Base-by-base conservation (phyloP, 2,113 vertebrate genomes). In the Osmerus mordax region DNA sequence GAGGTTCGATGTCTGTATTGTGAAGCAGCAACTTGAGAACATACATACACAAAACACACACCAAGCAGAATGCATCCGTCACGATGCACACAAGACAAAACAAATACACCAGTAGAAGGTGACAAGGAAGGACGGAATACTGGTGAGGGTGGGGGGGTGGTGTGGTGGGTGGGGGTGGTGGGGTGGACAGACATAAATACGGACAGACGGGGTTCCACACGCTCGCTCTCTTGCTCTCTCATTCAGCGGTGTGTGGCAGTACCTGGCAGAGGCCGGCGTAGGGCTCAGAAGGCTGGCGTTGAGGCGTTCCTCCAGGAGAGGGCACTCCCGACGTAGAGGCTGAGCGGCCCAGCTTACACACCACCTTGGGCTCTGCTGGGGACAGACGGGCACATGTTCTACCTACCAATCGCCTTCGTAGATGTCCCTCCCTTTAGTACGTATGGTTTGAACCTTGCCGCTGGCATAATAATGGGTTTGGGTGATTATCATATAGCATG, bases 321-420 rank as follows among this genome's bases (percentile, higher is more conserved):
- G 95, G 94, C 85, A 97, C 96, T 81, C 95, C 96, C 59, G 97
- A 97, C 0, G 96, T 96, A 0, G 96, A 97, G 0, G 95, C 95
- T 1, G 96, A 99, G 2, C 96, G 94, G 23, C 97, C 95, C 0
- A 98, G 86, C 68, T 95, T 95, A 91, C 94, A 95, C 28, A 87
- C 93, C 0, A 90, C 80, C 86, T 95, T 97, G 13, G 93, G 79
- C 74, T 99, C 97, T 98, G 84, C 19, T 76, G 29, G 78, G 78
- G 8, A 67, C 25, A 73, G 52, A 53, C 18, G 29, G 1, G 16
- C 13, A 21, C 28, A 61, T 23, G 19, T 18, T 75, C 14, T 28
- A 51, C 62, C 52, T 32, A 54, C 41, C 32, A 36, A 7, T 36
- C 32, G 5, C 4, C 32, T 36, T 36, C 6, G 32, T 28, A 28